Conservation (phyloP, 1,140 invertebrate species). For the Brachionus manjavacas region DNA sequence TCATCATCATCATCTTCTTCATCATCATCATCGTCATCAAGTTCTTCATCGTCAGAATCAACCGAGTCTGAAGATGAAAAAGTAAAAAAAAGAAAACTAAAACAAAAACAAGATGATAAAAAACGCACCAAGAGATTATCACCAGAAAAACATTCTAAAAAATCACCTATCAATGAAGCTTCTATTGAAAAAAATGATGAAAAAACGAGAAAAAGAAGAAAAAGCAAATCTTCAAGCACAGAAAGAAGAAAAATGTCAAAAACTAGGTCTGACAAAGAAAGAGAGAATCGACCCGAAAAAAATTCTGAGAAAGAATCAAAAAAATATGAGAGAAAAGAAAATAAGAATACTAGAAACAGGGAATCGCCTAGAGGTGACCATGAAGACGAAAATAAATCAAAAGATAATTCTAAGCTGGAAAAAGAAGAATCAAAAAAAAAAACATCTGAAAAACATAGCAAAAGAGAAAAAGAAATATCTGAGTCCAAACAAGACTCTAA, state of each 20-base stretch:
- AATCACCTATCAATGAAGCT: background rate
- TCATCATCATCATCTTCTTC: conserved; percentile 7
- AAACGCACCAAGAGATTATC: background rate
- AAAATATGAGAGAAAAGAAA: background rate
- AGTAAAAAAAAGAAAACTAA: background rate
- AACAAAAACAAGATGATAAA: conserved; percentile 2
- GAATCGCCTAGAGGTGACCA: background rate
- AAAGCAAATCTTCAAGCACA: background rate
- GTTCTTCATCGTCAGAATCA: conserved; percentile 6
- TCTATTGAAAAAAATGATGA: background rate
- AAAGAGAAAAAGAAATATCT: no score
- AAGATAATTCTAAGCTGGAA: no score
- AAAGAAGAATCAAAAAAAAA: no score
- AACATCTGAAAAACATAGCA: no score
- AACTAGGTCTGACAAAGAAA: background rate
- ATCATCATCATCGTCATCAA: background rate
- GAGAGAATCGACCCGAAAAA: background rate
- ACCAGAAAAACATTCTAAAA: background rate
- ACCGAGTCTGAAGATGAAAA: background rate
- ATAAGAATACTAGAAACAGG: background rate
- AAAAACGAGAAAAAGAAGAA: background rate
- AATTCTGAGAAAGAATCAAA: background rate
- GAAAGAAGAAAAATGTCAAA: background rate
- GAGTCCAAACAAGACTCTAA: no score
- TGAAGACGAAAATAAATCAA: background rate